These are phyloP conservation scores for Linnaemya vulpina DNA, from an alignment of 2,888 invertebrate species.

Conservation along the genomic window DNA sequence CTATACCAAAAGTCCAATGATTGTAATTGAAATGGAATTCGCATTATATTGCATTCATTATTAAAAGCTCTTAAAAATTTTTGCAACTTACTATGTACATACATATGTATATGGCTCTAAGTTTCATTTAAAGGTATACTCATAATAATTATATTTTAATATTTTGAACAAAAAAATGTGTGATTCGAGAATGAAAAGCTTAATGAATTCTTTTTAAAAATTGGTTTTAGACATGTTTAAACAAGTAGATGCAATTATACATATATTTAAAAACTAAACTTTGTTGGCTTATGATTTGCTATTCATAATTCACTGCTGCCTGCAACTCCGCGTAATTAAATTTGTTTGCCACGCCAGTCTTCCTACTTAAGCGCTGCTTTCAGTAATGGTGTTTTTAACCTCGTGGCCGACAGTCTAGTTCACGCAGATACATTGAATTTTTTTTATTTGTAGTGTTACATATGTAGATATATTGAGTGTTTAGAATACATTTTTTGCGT, in stretches of 20 bases:
- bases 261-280: slow-evolving; percentile 18
- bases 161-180: slow-evolving; percentile 18
- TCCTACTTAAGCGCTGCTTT: slow-evolving; percentile 82
- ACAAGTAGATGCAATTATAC: slow-evolving; percentile 22
- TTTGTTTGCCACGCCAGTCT: slow-evolving; percentile 10
- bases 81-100: no score
- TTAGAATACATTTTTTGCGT: slow-evolving; percentile 38
- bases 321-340: slow-evolving; percentile 53
- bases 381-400: slow-evolving; percentile 83
- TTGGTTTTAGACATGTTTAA: slow-evolving; percentile 10
- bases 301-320: slow-evolving; percentile 10
- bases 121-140: neutral
- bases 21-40: no score
- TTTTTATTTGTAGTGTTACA: slow-evolving; percentile 37
- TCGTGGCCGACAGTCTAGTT: slow-evolving; percentile 81
- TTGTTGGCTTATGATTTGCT: slow-evolving; percentile 35
- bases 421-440: neutral
- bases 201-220: slow-evolving; percentile 46
- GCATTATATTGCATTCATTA: no score
- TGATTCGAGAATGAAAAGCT: slow-evolving; percentile 51
- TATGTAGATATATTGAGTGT: slow-evolving; percentile 27
- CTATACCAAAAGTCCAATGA: no score
- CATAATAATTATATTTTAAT: slow-evolving; percentile 27
- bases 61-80: no score
- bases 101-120: no score